These are phyloP conservation scores for Dasyurus viverrinus DNA, from an alignment of 2,113 vertebrate species.

Conservation along the genomic window DNA sequence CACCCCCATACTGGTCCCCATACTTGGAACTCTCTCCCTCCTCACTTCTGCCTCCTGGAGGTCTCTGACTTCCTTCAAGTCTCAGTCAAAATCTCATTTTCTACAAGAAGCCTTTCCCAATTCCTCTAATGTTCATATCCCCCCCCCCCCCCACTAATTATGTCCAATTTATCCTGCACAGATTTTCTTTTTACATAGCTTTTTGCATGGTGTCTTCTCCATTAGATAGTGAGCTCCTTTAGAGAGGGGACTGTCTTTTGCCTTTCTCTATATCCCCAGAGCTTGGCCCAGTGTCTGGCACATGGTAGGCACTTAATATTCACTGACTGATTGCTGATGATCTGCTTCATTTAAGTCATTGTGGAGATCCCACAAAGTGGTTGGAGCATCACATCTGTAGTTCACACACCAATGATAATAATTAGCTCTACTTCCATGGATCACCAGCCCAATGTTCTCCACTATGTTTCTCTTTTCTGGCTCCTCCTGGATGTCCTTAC, in stretches of 20 bases:
- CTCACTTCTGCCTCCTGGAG: background rate
- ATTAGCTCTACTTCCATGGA: background rate
- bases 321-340: too few species aligned
- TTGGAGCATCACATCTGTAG: background rate
- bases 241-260: background rate
- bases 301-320: background rate
- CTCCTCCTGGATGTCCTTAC: background rate
- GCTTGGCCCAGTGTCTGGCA: background rate
- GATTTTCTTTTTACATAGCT: background rate
- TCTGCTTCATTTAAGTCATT: background rate
- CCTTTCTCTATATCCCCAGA: background rate
- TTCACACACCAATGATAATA: background rate
- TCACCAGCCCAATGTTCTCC: background rate
- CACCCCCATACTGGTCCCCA: background rate
- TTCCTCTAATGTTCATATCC: background rate
- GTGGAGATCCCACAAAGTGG: background rate
- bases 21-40: background rate
- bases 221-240: background rate
- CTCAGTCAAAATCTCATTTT: background rate
- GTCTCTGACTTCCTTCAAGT: background rate
- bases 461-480: background rate
- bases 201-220: background rate
- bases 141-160: background rate
- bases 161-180: background rate
- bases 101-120: background rate